Evolutionary conservation across 53 echinoderm and acorn worm species (phyloP).

Genomic region (Holothuria leucospilota): DNA sequence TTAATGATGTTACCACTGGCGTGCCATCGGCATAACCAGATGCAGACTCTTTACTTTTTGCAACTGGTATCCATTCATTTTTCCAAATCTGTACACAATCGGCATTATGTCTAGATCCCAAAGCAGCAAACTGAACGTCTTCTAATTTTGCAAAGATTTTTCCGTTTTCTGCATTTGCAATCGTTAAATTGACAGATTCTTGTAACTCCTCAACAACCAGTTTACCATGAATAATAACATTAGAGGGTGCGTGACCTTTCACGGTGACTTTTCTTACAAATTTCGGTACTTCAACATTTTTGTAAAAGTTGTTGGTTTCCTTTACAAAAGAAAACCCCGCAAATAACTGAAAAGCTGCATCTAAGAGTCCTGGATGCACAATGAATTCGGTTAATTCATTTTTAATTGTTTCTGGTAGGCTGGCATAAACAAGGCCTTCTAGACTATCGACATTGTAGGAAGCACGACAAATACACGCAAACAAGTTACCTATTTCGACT

Average conservation of each 20-base stretch:
- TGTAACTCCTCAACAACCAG: not conserved
- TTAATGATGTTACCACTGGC: no score
- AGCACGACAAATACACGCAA: not conserved
- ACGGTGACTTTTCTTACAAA: slow-evolving; percentile 33
- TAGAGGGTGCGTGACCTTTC: not conserved
- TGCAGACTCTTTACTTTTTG: no score
- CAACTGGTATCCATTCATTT: not conserved
- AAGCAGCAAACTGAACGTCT: slow-evolving; percentile 39
- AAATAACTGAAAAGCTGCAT: slow-evolving; percentile 57
- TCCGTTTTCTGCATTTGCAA: not conserved
- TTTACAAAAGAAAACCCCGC: not conserved
- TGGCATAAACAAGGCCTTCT: slow-evolving; percentile 49
- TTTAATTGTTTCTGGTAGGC: slow-evolving; percentile 40
- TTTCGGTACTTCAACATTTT: slow-evolving; percentile 54
- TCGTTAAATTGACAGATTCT: not conserved
- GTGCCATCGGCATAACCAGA: no score
- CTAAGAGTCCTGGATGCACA: slow-evolving; percentile 73
- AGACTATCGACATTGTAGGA: not conserved
- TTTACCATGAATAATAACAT: slow-evolving; percentile 25
- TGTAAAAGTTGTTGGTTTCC: not conserved
- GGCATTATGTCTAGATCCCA: not conserved
- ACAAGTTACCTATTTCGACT: slow-evolving; percentile 61
- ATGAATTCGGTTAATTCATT: slow-evolving; percentile 54
- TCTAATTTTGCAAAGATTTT: slow-evolving; percentile 20
- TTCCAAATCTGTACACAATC: not conserved